phyloP scores from a whole-genome alignment of 2,113 vertebrate genomes.

The Menidia beryllina region DNA sequence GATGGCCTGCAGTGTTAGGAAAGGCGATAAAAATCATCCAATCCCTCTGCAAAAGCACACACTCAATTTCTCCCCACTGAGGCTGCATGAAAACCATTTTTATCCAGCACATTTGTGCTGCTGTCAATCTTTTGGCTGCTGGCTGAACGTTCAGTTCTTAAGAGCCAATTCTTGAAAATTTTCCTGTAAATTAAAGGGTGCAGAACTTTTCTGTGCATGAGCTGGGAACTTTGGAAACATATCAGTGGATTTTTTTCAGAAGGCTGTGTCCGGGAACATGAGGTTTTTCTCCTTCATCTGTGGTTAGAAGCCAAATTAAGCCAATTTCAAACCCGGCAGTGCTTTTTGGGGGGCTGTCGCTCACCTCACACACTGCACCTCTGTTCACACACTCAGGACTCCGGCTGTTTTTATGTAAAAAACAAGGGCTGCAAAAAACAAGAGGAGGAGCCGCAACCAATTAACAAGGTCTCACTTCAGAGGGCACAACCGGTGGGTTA shows the following conservation, averaged over 20 bases:
- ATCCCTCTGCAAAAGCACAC: constrained; percentile 2
- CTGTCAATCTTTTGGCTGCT: neutral
- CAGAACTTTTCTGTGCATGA: neutral
- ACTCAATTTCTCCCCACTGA: neutral
- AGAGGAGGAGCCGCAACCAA: neutral
- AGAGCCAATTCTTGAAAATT: no score
- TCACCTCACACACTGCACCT: neutral
- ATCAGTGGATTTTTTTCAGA: neutral
- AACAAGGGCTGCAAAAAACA: neutral
- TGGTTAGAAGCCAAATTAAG: neutral
- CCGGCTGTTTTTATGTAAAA: no score
- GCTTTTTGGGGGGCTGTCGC: neutral
- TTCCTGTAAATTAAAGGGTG: no score
- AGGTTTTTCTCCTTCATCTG: neutral
- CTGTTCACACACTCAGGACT: no score
- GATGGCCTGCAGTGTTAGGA: neutral
- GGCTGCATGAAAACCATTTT: constrained; percentile 2
- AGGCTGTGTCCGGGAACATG: neutral
- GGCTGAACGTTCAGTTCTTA: neutral
- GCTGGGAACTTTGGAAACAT: neutral
- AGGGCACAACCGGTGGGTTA: no score
- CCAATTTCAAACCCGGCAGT: neutral
- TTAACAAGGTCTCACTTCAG: no score
- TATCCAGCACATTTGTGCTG: neutral
- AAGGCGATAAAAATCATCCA: constrained; percentile 11